Conservation (phyloP, 1,140 invertebrate genomes). For the Hermetia illucens region DNA sequence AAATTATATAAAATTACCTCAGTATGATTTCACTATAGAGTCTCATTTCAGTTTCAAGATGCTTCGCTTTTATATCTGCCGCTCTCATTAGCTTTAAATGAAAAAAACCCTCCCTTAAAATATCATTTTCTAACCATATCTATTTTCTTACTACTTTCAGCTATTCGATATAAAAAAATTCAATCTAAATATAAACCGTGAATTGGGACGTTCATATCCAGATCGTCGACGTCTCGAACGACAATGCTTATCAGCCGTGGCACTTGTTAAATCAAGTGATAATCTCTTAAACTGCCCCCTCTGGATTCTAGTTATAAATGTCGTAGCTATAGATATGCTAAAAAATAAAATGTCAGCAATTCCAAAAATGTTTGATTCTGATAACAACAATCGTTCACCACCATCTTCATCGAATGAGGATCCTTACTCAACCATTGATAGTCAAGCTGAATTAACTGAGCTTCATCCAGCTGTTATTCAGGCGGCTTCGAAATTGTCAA, state of each 20-base stretch:
- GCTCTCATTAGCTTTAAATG: no score
- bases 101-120: no score
- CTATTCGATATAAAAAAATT: slow-evolving; percentile 96
- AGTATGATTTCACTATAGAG: no score
- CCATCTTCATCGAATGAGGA: slow-evolving; percentile 20
- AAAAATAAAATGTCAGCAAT: slow-evolving; percentile 69
- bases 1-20: no score
- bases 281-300: slow-evolving; percentile 82
- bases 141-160: slow-evolving; percentile 33
- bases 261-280: slow-evolving; percentile 74
- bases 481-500: no score
- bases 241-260: slow-evolving; percentile 78
- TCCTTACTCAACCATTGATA: slow-evolving; percentile 29
- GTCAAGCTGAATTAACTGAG: slow-evolving; percentile 26
- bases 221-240: slow-evolving; percentile 73
- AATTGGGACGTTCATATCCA: slow-evolving; percentile 73
- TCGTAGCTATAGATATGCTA: slow-evolving; percentile 92
- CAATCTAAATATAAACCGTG: slow-evolving; percentile 79
- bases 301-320: slow-evolving; percentile 91
- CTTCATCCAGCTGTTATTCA: no score
- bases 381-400: slow-evolving; percentile 14
- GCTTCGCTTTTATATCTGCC: no score
- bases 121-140: slow-evolving; percentile 2
- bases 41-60: no score
- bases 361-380: slow-evolving; percentile 18